Conservation (phyloP, 2,113 vertebrate genomes). For the Thalassoma bifasciatum region DNA sequence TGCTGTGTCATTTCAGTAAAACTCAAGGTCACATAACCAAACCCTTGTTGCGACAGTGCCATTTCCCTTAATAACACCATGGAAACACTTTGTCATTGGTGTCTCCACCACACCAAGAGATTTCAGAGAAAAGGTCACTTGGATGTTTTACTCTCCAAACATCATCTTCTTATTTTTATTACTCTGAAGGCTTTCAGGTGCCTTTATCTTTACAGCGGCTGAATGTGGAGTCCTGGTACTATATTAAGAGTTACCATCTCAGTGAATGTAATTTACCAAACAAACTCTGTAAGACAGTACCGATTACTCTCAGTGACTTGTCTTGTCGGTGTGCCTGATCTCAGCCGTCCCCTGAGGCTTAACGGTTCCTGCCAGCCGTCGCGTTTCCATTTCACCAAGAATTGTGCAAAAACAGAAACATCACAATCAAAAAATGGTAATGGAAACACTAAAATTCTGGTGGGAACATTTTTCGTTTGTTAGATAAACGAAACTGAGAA, state of each 20-base stretch:
- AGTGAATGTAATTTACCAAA: conserved; percentile 9
- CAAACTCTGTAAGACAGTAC: conserved; percentile 18
- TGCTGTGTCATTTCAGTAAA: conserved; percentile 36
- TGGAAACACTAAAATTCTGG: no score
- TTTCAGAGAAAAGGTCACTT: conserved; percentile 43
- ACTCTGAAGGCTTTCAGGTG: conserved; percentile 39
- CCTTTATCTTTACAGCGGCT: conserved; percentile 1
- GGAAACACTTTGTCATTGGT: conserved; percentile 27
- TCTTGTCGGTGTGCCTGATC: no score
- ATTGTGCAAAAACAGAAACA: no score
- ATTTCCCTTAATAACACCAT: conserved; percentile 40
- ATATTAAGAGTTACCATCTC: conserved; percentile 4
- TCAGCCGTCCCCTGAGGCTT: no score
- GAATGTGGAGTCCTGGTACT: conserved; percentile 7
- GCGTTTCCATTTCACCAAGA: no score
- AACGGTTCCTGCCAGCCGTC: no score
- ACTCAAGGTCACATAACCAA: conserved; percentile 37
- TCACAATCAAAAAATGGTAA: no score
- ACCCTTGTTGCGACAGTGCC: conserved; percentile 48
- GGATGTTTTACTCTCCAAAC: conserved; percentile 19
- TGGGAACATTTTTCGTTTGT: no score
- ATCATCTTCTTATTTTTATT: conserved; percentile 15
- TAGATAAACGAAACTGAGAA: no score
- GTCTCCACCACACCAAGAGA: conserved; percentile 20
- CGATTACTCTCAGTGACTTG: no score